Conservation (phyloP, 92 coral and sea anemone genomes). For the Palythoa caribaeorum region DNA sequence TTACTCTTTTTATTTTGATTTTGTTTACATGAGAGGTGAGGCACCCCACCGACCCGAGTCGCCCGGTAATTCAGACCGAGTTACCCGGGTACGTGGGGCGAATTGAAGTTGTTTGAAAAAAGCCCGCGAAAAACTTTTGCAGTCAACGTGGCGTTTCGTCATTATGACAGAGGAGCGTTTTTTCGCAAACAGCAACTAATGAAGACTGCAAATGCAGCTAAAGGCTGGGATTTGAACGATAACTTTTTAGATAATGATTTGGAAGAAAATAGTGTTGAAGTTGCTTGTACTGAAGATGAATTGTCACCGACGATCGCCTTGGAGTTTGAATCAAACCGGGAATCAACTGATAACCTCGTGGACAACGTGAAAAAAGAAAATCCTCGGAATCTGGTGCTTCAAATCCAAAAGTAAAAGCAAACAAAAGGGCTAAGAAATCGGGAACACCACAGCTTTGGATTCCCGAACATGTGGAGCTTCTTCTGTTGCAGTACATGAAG, state of each 20-base stretch:
- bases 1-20: too few relatives aligned
- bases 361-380: not conserved
- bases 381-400: not conserved
- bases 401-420: not conserved
- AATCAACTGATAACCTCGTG: conserved; percentile 15
- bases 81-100: too few relatives aligned
- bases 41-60: too few relatives aligned
- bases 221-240: not conserved
- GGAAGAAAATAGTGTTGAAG: conserved; percentile 3
- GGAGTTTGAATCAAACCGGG: conserved; percentile 9
- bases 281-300: conserved; percentile 7
- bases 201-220: not conserved
- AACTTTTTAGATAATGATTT: conserved; percentile 19
- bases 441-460: not conserved
- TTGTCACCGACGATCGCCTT: not conserved
- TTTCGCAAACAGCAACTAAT: not conserved
- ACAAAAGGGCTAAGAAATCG: not conserved
- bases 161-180: not conserved
- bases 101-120: not conserved
- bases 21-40: too few relatives aligned
- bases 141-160: conserved; percentile 1
- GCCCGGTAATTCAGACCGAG: too few relatives aligned
- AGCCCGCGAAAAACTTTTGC: conserved; percentile 12
- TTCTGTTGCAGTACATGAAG: not conserved
- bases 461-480: not conserved